Percentiles rank a stretch among this genome's conserved stretches.
These are phyloP conservation scores for Entomobrya proxima DNA, from an alignment of 2,888 invertebrate species.

Conservation along the genomic window DNA sequence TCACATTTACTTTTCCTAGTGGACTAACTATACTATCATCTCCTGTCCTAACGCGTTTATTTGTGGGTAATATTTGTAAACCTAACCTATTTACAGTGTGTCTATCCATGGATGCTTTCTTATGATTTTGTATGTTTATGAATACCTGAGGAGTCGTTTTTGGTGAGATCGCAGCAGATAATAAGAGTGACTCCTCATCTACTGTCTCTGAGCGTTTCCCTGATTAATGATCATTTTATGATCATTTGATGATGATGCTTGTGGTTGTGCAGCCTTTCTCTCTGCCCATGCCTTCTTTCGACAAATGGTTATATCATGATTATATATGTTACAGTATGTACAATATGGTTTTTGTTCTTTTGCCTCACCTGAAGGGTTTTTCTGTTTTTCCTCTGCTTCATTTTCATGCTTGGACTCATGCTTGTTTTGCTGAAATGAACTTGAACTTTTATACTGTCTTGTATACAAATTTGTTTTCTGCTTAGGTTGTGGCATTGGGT, in stretches of 20 bases:
- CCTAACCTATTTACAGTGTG: neutral
- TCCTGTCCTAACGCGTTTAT: neutral
- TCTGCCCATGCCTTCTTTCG: neutral
- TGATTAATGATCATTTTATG: neutral
- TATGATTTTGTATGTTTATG: neutral
- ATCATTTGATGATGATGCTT: no score
- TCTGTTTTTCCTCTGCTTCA: neutral
- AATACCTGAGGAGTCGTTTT: constrained; percentile 24
- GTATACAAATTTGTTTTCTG: no score
- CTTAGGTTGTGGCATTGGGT: neutral
- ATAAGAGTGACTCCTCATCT: neutral
- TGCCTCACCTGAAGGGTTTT: neutral
- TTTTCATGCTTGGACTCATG: neutral
- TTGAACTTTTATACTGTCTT: neutral
- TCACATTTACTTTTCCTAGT: neutral
- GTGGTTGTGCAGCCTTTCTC: neutral
- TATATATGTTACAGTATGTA: neutral
- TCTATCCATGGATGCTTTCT: neutral
- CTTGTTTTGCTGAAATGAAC: neutral
- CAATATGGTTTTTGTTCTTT: neutral
- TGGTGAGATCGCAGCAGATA: neutral
- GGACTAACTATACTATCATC: neutral
- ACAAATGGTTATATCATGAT: neutral
- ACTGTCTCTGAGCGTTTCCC: neutral
- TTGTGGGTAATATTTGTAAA: neutral